Evolutionary conservation across 2,113 vertebrate species (phyloP), one percentile per base, ranked within the genome.

Genomic region (Xiphophorus maculatus): DNA sequence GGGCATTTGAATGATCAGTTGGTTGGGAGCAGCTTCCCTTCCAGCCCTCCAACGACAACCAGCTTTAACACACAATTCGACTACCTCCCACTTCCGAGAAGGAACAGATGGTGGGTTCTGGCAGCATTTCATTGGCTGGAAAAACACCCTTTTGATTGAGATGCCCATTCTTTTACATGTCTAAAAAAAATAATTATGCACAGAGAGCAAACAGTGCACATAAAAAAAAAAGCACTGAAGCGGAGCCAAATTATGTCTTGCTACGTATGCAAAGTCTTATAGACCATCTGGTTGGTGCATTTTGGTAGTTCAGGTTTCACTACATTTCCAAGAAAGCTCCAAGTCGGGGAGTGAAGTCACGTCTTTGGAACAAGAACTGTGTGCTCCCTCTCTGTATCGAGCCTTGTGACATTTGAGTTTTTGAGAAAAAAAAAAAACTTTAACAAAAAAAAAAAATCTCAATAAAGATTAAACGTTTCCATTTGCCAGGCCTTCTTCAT

Each of bases 61-160:
- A 68, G 42, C 83, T 90, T 82, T 86, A 69, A 76, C 71, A 69
- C 42, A n/a, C 51, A 54, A 35, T 37, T 78, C 63, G 22, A 15
- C 77, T 58, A 66, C 77, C 77, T 83, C 71, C 67, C 67, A 1
- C 69, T 69, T 79, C 33, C 9, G 10, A 86, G 60, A 44, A 74
- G 69, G 88, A 92, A 85, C 91, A 94, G 92, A 93, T 94, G 93
- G 93, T 86, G 48, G 62, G 42, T 72, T 87, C 77, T 94, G 93
- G 91, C 92, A 90, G 69, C 69, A 0, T 66, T 81, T 79, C 61
- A 77, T 87, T 90, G 90, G 87, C 91, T 91, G 85, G 82, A 87
- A 90, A 37, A 87, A 88, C 77, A 74, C 65, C 64, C 62, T 76
- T 85, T 91, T 90, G 84, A 93, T 92, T 90, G 92, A 92, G 90